Base-by-base conservation (phyloP, 2,888 invertebrate species). In the Polymixis lichenea region DNA sequence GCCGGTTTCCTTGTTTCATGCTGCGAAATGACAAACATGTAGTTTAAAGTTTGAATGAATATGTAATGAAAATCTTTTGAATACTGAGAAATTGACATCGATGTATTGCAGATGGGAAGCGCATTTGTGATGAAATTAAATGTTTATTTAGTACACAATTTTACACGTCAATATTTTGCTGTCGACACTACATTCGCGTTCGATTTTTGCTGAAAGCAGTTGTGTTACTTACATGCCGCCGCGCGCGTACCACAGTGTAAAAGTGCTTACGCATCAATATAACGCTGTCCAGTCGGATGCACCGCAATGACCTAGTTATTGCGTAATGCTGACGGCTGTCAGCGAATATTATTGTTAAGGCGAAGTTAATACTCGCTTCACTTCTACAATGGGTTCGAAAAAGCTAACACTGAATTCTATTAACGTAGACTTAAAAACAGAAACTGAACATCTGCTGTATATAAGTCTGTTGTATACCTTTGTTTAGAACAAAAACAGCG, bases 251-350 rank as follows among this genome's bases (percentile, higher is more conserved):
- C 22, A 32, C 22, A 17, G n/a, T 66, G 32, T 32, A 32, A 32
- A 66, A 53, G 66, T 66, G 22, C 51, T 32, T 32, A 66, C 51
- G 25, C 11, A 51, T 32, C 22, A 66, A 51, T 28, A 53, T 3
- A 66, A 32, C 22, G n/a, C 51, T 9, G 22, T n/a, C 51, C 8
- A 66, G 28, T 51, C 66, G 13, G 66, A 28, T 66, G 51, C 51
- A 53, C 19, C 51, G 66, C 51, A 32, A 32, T 66, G 66, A 32
- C 66, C 66, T 66, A 66, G 66, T 53, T 66, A 53, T 38, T 32
- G 22, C 66, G 32, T 53, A 66, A 66, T 53, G 32, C n/a, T n/a
- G n/a, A 53, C 15, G 51, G 11, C 51, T 49, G 49, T 49, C 49
- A 49, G 49, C 19, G 6, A 65, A 65, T 51, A 51, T 28, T 13